A percentile compares a stretch with the other conserved stretches of the same genome.
These are phyloP conservation scores for Anabas testudineus DNA, from an alignment of 2,797 vertebrate species.

Conservation along the genomic window DNA sequence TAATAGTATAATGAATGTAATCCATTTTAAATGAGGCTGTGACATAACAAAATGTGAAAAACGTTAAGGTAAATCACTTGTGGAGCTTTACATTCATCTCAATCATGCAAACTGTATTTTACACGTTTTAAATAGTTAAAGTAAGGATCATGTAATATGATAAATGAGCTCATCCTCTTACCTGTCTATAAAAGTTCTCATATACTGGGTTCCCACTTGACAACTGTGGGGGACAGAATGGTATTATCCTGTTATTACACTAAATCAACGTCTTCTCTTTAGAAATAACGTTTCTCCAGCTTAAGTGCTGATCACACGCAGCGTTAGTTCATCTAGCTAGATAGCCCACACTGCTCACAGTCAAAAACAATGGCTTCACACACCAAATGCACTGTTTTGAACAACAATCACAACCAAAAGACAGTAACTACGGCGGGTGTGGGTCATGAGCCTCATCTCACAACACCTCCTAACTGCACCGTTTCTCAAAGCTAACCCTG, in stretches of 20 bases:
- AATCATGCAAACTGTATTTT: neutral
- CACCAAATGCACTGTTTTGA: neutral
- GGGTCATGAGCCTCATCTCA: neutral
- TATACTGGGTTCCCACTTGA: slow-evolving; percentile 92
- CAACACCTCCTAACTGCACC: slow-evolving; percentile 22
- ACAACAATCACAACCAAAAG: neutral
- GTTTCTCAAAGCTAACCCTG: neutral
- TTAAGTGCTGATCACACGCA: neutral
- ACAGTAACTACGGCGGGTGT: neutral
- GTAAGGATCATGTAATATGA: no score
- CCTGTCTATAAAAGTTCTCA: slow-evolving; percentile 96
- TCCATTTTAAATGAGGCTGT: no score
- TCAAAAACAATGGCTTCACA: neutral
- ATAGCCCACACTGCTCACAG: neutral
- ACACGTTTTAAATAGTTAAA: neutral
- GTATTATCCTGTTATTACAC: neutral
- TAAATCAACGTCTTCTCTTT: neutral
- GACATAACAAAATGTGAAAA: no score
- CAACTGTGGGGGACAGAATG: slow-evolving; percentile 81
- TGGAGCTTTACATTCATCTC: no score
- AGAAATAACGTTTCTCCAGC: neutral
- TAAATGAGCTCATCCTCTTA: slow-evolving; percentile 64
- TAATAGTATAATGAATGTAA: no score
- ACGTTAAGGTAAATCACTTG: no score
- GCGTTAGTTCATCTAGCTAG: no score